Base-by-base conservation (phyloP, 37 sponge, comb jelly and placozoan species). In the Ephydatia muelleri region DNA sequence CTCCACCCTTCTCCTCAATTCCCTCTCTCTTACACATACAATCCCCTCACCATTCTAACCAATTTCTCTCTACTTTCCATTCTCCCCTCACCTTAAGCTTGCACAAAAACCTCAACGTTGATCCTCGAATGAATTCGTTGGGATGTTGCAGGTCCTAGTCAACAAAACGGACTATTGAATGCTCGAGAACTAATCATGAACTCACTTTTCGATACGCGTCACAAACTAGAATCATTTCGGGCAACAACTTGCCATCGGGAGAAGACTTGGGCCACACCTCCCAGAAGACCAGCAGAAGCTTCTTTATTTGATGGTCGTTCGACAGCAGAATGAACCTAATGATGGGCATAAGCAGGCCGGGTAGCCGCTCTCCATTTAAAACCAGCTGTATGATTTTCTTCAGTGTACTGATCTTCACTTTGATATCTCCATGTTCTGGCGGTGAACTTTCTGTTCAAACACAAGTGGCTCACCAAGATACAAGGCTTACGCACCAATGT, bases 151-250 rank as follows among this genome's bases (percentile, higher is more conserved):
- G 89, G 76, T 99, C 99, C 96, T 99, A 71, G 16, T 43, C 43
- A 73, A 82, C 6, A 22, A 19, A 33, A 29, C 27, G 39, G 21
- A 35, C 9, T 65, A n/a, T 12, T 5, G 11, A 0, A 25, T 47
- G 40, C 16, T 33, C 3, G 35, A 84, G 35, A 25, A 75, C 0
- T 48, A 3, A 32, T 57, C 5, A 47, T 30, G 80, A 13, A 23
- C 87, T 80, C 38, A 97, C 97, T 87, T 94, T 97, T 28, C 97
- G 78, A 81, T 97, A 97, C 11, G 97, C 97, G 84, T 97, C 97
- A 70, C 92, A 99, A 23, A 99, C 99, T 14, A 99, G 90, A 21
- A 99, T 99, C 99, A 99, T 99, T 82, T 99, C 99, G 80, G 95
- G 98, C 11, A 97, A 88, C 48, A 99, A 93, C 39, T 99, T 99